phyloP scores from a whole-genome alignment of 2,113 vertebrate genomes.

The Tautogolabrus adspersus region DNA sequence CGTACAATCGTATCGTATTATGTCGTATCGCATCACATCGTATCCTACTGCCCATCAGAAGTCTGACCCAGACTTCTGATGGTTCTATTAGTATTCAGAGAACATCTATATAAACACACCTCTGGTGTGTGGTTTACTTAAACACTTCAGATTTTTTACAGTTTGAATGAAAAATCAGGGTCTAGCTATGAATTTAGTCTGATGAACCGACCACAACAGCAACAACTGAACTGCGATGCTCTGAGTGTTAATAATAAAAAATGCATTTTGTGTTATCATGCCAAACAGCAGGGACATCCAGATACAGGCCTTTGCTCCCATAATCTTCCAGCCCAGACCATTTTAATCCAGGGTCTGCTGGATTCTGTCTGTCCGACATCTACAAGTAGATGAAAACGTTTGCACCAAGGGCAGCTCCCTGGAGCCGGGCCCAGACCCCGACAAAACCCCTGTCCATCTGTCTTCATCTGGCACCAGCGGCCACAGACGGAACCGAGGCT shows the following conservation, averaged over 20 bases:
- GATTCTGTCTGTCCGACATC: conserved; percentile 65
- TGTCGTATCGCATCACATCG: too few species aligned
- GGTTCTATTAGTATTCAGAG: not conserved
- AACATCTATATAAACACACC: not conserved
- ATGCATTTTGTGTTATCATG: conserved; percentile 19
- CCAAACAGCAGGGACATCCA: conserved; percentile 36
- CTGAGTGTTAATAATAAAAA: conserved; percentile 59
- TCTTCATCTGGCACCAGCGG: conserved; percentile 51
- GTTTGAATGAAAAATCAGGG: not conserved
- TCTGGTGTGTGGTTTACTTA: not conserved
- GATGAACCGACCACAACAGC: not conserved
- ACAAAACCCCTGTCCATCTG: conserved; percentile 70
- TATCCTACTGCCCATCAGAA: too few species aligned
- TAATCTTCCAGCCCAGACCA: conserved; percentile 56
- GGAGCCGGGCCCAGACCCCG: conserved; percentile 58
- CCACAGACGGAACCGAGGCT: not conserved
- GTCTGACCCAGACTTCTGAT: not conserved
- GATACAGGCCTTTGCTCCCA: conserved; percentile 47
- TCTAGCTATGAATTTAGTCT: not conserved
- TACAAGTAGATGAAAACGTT: conserved; percentile 66
- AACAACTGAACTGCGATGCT: conserved; percentile 21
- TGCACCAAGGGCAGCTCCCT: conserved; percentile 55
- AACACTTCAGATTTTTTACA: not conserved
- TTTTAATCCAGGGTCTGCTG: conserved; percentile 70
- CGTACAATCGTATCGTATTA: too few species aligned